These are phyloP conservation scores for Fulmarus glacialis DNA, from an alignment of 2,113 vertebrate species.

Conservation along the genomic window DNA sequence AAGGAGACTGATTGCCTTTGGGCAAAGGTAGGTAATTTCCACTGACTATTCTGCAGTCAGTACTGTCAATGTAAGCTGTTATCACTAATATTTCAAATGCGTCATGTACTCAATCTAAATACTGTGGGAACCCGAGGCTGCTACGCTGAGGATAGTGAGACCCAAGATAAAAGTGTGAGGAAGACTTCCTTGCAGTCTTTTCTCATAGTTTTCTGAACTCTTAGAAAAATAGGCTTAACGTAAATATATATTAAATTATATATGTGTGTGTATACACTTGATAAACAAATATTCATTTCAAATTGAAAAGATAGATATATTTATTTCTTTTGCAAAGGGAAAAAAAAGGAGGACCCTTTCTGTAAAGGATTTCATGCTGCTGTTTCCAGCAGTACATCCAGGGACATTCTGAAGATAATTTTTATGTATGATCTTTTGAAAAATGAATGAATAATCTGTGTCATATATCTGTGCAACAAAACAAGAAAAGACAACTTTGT, in stretches of 20 bases:
- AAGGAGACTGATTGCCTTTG: background rate
- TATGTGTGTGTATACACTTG: fast-evolving
- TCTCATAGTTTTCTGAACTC: background rate
- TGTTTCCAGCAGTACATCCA: background rate
- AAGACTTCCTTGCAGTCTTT: background rate
- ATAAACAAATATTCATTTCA: background rate
- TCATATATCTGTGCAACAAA: constrained; percentile 11
- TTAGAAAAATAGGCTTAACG: background rate
- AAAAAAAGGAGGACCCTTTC: background rate
- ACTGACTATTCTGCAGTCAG: background rate
- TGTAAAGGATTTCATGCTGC: background rate
- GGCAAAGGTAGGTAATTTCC: background rate
- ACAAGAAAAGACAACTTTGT: constrained; percentile 34
- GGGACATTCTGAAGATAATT: constrained; percentile 15
- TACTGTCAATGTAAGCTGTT: background rate
- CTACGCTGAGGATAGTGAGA: background rate
- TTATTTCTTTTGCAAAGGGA: background rate
- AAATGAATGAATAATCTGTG: constrained; percentile 27
- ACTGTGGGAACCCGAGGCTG: background rate
- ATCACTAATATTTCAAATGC: background rate
- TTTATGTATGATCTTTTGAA: constrained; percentile 11
- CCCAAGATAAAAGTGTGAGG: background rate
- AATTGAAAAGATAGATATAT: background rate
- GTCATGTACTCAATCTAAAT: background rate
- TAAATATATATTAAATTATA: background rate